Evolutionary conservation across 2,888 invertebrate genomes (phyloP), one percentile per base, ranked within the genome.

Genomic region (Stegana nigrithorax): DNA sequence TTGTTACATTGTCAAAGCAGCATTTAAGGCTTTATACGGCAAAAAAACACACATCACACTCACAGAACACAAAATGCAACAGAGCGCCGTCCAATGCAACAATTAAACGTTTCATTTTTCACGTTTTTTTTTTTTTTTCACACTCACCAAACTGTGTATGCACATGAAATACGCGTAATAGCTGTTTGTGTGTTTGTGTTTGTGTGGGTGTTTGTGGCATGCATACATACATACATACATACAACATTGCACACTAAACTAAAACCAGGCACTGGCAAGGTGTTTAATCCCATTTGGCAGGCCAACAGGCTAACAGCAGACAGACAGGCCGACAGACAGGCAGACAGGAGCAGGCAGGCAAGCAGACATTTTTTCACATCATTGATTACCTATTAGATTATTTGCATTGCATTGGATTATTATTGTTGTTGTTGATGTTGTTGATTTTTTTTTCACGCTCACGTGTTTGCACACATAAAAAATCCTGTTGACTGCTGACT

Each of bases 381-480:
- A 78, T 80, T 78, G 81, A 80, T 79, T 78, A 81, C 81, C 73
- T 78, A 80, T 80, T 78, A 80, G 75, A 75, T 80, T 75, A 75
- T 73, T 39, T 55, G 32, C 36, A 36, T 55, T 19, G 53, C 21
- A 55, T 14, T 36, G 53, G 53, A 26, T 21, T 36, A 32, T 39
- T 42, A 23, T 57, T 1, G 39, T 25, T 25, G 42, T 39, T 57
- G 10, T 26, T 44, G 42, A 1, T 42, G 44, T 23, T 21, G 27
- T 25, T 39, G 36, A 19, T 21, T 23, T 58, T 67, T 55, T 66
- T 51, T 63, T 62, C 42, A n/a, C n/a, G n/a, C n/a, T n/a, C n/a
- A n/a, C 32, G 63, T 42, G 42, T 21, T 36, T 36, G n/a, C 36
- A 36, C n/a, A 7, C 36, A 36, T n/a, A n/a, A 1, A 36, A 36